phyloP scores from a whole-genome alignment of 2,797 vertebrate genomes.

The Numenius phaeopus region DNA sequence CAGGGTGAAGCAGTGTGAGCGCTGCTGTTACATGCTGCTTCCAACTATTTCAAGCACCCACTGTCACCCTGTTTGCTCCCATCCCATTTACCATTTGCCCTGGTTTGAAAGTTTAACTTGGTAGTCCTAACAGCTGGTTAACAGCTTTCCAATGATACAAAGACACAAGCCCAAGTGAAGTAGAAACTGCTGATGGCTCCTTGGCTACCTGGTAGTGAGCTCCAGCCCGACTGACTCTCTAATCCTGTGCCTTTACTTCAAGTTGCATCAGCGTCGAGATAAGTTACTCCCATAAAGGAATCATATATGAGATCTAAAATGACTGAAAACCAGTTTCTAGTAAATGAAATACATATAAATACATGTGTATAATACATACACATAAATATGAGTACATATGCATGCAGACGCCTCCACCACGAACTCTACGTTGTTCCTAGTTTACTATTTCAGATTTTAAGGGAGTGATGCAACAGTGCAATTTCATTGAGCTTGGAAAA shows the following conservation, averaged over 20 bases:
- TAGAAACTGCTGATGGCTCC: not conserved
- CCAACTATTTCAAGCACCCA: not conserved
- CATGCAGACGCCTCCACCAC: not conserved
- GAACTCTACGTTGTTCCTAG: not conserved
- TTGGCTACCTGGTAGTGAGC: not conserved
- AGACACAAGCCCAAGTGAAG: not conserved
- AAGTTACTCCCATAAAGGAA: not conserved
- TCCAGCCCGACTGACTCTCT: not conserved
- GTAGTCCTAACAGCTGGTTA: not conserved
- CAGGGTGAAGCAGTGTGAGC: not conserved
- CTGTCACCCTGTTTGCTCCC: rapidly evolving
- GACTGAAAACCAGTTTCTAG: not conserved
- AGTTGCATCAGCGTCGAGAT: not conserved
- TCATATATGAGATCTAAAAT: not conserved
- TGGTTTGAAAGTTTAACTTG: not conserved
- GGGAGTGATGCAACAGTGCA: not conserved
- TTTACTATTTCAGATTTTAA: not conserved
- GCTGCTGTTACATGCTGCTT: not conserved
- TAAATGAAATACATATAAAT: not conserved
- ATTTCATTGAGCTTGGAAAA: not conserved
- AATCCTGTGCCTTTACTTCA: not conserved
- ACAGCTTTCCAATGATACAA: not conserved
- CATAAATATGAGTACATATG: not conserved
- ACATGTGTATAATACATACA: not conserved
- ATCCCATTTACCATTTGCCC: too few species aligned